Evolutionary conservation across 1,140 invertebrate species (phyloP), one percentile per base, ranked within the genome.

Genomic region (Spodoptera frugiperda): DNA sequence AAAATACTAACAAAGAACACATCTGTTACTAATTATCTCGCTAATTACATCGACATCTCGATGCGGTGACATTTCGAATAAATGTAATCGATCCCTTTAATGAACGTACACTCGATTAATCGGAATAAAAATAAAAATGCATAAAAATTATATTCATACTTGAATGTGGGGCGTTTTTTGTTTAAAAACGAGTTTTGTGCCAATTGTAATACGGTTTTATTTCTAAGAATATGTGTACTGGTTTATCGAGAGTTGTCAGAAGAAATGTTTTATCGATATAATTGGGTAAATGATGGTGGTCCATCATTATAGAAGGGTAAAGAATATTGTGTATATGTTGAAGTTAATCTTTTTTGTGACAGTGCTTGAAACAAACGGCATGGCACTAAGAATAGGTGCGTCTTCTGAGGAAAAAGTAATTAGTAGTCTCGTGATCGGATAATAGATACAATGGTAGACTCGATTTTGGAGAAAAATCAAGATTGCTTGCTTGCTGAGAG

Each of bases 41-140:
- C 51, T 82, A 86, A 81, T 84, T 83, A 79, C 53, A 79, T 82
- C 81, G 59, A 71, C 65, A 68, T 76, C 65, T 25, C 44, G 53
- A 49, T 76, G 44, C 68, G 80, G 51, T 79, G 82, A 84, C 82
- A 82, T 86, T 86, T 82, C 81, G 78, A 81, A 80, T 80, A 82
- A 82, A 78, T 81, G 76, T 81, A 80, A 84, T 81, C 79, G 82
- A 86, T 84, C 55, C 55, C 44, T 46, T 81, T 86, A 82, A 84
- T 86, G 80, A 82, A 80, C 75, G 44, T 77, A 63, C 46, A 78
- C 65, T 78, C 78, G 78, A 84, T 84, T 85, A 83, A 87, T 82
- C 82, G 76, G 74, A 81, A 71, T 70, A 61, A 77, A 78, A 70
- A 70, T 70, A 70, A 74, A 70, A 75, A 54, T 61, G 72, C 57